Conservation (phyloP, 2,797 vertebrate genomes). For the Argentina silus region DNA sequence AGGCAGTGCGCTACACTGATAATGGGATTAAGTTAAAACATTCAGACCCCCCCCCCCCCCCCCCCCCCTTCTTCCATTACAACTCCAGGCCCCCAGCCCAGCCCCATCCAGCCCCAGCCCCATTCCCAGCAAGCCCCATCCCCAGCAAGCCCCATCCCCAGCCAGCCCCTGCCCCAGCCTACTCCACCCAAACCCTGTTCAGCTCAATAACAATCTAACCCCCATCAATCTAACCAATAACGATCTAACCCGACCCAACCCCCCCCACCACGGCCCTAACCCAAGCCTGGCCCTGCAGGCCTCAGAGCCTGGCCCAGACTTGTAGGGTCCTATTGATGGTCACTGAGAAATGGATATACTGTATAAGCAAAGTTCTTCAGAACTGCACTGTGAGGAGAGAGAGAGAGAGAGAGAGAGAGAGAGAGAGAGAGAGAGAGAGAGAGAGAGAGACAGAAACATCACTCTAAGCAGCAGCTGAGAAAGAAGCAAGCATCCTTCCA, state of each 20-base stretch:
- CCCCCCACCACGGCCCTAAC: not conserved
- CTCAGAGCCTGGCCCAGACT: not conserved
- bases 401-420: no score
- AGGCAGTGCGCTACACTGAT: constrained; percentile 85
- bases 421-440: no score
- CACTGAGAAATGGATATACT: no score
- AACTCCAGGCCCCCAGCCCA: constrained; percentile 58
- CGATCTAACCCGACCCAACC: constrained; percentile 20
- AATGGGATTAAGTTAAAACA: constrained; percentile 88
- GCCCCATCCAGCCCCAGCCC: constrained; percentile 56
- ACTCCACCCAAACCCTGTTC: not conserved
- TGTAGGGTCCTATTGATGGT: no score
- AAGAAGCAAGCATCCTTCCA: no score
- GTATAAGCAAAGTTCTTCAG: no score
- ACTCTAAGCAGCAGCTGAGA: no score
- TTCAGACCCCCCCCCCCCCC: constrained; percentile 57
- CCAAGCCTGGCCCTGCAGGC: not conserved
- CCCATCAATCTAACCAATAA: constrained; percentile 1
- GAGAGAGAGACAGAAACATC: no score
- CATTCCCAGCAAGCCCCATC: constrained; percentile 41
- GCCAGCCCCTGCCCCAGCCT: constrained; percentile 16
- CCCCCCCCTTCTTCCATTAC: constrained; percentile 28
- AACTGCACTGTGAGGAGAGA: no score
- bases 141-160: constrained; percentile 28
- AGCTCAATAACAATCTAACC: not conserved